These are phyloP conservation scores for Cepaea nemoralis DNA, from an alignment of 1,140 invertebrate genomes.

Conservation along the genomic window DNA sequence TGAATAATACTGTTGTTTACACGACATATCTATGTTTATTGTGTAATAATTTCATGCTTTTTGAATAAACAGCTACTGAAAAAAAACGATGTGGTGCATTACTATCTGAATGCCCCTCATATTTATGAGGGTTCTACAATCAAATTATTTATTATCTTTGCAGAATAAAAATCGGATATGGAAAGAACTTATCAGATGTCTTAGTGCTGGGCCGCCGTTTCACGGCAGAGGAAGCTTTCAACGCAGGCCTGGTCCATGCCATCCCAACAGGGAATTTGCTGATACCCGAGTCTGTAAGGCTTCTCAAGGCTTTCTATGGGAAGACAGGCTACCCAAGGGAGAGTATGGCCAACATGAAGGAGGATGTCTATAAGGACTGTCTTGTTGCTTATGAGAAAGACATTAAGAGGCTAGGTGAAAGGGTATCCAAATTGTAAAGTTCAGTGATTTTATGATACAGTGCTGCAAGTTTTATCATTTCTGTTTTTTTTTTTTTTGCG, in stretches of 20 bases:
- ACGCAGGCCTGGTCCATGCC: constrained; percentile 34
- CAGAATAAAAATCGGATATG: constrained; percentile 41
- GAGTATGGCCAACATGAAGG: constrained; percentile 37
- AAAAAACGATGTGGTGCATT: no score
- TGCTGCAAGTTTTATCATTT: no score
- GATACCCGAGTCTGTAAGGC: constrained; percentile 16
- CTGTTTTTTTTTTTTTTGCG: no score
- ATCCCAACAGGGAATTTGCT: not conserved
- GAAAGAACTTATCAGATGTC: constrained; percentile 31
- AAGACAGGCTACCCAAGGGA: constrained; percentile 30
- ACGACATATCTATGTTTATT: no score
- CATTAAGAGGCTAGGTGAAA: not conserved
- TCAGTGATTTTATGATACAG: not conserved
- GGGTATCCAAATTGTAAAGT: constrained; percentile 15
- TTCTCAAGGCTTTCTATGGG: constrained; percentile 34
- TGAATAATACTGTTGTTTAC: no score
- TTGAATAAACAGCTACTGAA: no score
- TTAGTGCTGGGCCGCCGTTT: constrained; percentile 35
- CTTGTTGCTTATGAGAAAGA: constrained; percentile 8
- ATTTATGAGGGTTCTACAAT: no score
- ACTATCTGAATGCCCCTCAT: no score
- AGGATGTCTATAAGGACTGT: constrained; percentile 33
- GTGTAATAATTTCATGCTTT: no score
- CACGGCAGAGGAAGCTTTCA: constrained; percentile 41
- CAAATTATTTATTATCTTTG: constrained; percentile 3